Conservation (phyloP, 2,888 invertebrate species). For the Stenolophus ochropezus region DNA sequence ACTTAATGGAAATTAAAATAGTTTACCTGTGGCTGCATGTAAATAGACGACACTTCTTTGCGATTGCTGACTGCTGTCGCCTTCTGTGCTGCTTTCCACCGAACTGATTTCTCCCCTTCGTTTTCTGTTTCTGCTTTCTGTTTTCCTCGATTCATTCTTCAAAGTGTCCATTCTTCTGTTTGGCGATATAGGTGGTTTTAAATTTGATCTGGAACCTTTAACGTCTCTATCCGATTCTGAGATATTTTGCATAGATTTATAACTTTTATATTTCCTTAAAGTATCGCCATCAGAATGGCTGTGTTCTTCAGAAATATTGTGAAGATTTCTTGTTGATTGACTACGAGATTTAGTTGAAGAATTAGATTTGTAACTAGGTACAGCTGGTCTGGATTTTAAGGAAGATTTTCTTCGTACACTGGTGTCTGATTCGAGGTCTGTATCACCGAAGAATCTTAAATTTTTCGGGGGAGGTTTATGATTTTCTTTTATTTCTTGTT, state of each 20-base stretch:
- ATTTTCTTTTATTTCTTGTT: constrained; percentile 72
- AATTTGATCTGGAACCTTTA: constrained; percentile 67
- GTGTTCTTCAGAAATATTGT: constrained; percentile 77
- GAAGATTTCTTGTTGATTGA: constrained; percentile 74
- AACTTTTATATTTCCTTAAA: constrained; percentile 62
- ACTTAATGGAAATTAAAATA: not conserved
- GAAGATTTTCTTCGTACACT: constrained; percentile 70
- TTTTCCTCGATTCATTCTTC: constrained; percentile 56
- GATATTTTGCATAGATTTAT: constrained; percentile 71
- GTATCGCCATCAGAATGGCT: constrained; percentile 69
- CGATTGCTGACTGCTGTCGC: constrained; percentile 86
- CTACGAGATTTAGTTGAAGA: constrained; percentile 65
- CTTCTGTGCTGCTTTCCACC: constrained; percentile 83
- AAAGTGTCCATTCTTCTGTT: constrained; percentile 70
- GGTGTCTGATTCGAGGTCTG: constrained; percentile 84
- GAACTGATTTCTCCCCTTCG: constrained; percentile 75
- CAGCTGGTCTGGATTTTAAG: constrained; percentile 64
- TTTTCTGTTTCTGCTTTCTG: constrained; percentile 66
- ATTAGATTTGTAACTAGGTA: constrained; percentile 19
- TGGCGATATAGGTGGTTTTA: constrained; percentile 71
- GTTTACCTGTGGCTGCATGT: constrained; percentile 86
- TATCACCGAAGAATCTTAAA: constrained; percentile 89
- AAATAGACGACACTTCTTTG: constrained; percentile 89
- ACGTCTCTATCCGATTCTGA: constrained; percentile 67
- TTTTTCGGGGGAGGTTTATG: constrained; percentile 76